A percentile compares a stretch with the other conserved stretches of the same genome.
phyloP scores from a whole-genome alignment of 2,797 vertebrate species.

The Glyptemys insculpta region DNA sequence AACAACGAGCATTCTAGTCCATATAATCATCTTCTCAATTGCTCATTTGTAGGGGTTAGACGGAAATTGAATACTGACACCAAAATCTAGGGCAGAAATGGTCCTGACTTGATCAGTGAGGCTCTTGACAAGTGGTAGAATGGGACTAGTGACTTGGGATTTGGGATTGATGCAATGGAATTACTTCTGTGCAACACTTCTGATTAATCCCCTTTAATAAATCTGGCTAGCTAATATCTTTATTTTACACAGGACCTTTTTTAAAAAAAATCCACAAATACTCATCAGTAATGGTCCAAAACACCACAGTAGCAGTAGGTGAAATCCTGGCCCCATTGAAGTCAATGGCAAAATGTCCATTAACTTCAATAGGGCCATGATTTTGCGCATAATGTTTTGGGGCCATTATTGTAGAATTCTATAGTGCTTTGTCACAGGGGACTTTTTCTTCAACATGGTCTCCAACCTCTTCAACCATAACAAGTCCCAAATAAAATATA shows the following conservation, averaged over 20 bases:
- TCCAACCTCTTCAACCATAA: constrained; percentile 68
- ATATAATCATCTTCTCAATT: not conserved
- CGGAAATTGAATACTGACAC: not conserved
- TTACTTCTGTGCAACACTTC: not conserved
- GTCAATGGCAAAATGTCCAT: not conserved
- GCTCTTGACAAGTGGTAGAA: not conserved
- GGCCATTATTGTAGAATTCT: not conserved
- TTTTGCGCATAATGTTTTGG: not conserved
- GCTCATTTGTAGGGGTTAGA: accelerated
- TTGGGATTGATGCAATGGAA: not conserved
- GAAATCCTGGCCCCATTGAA: not conserved
- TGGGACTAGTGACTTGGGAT: not conserved
- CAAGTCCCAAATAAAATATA: constrained; percentile 70
- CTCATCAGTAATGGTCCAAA: not conserved
- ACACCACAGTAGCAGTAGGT: not conserved
- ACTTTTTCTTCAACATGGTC: constrained; percentile 64
- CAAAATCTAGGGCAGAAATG: not conserved
- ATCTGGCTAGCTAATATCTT: constrained; percentile 22
- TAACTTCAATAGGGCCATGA: not conserved
- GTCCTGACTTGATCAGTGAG: not conserved
- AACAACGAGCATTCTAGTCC: not conserved
- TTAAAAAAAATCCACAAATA: not conserved
- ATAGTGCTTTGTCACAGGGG: not conserved
- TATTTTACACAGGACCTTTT: not conserved
- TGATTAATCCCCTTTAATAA: constrained; percentile 61